phyloP scores from a whole-genome alignment of 2,113 vertebrate genomes.

The Mus spicilegus region DNA sequence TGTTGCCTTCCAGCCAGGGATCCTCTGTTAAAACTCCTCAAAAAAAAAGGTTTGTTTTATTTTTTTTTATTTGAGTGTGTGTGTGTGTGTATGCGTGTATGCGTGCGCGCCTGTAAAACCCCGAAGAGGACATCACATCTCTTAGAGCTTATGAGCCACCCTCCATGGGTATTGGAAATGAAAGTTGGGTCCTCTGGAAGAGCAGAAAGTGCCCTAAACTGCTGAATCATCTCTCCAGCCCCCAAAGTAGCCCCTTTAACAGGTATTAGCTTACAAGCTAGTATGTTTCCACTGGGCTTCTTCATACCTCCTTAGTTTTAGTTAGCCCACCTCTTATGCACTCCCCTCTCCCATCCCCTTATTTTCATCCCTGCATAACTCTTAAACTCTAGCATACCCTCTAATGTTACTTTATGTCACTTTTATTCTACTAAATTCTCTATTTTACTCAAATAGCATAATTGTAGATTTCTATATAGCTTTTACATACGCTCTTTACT shows the following conservation, averaged over 20 bases:
- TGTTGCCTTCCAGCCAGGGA: neutral
- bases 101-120: neutral
- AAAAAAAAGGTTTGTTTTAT: neutral
- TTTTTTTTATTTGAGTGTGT: neutral
- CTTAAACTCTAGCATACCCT: neutral
- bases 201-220: neutral
- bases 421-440: neutral
- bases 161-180: neutral
- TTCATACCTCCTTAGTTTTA: neutral
- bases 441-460: neutral
- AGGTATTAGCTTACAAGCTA: neutral
- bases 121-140: neutral
- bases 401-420: neutral
- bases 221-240: neutral
- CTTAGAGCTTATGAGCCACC: neutral
- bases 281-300: neutral
- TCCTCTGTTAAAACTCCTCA: neutral
- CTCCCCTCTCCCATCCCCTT: neutral
- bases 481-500: neutral
- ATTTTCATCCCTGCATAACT: neutral
- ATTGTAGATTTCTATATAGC: neutral
- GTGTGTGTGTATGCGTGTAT: neutral
- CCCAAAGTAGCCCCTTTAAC: neutral
- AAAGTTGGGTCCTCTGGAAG: neutral
- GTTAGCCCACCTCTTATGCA: neutral